Percentiles rank a stretch among this genome's conserved stretches.
These are phyloP conservation scores for Leucoraja ocellata DNA, from an alignment of 2,797 vertebrate species.

Conservation along the genomic window DNA sequence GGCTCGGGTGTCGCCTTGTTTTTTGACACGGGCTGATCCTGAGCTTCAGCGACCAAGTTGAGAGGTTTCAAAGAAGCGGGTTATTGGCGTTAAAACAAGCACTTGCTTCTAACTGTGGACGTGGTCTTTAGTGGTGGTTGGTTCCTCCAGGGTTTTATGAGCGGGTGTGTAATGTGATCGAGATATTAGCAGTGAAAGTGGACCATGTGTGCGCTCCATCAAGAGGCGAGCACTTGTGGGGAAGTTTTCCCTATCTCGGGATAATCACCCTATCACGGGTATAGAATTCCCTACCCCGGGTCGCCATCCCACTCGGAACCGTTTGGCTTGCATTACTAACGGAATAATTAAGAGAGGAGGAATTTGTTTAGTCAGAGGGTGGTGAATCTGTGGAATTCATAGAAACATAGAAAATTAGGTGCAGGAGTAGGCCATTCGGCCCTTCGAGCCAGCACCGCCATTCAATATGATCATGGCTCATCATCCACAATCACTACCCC, in stretches of 20 bases:
- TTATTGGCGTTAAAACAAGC: neutral
- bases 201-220: slow-evolving; percentile 14
- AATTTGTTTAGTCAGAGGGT: no score
- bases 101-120: neutral
- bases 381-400: no score
- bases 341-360: neutral
- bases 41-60: neutral
- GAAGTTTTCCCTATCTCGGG: neutral
- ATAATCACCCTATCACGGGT: neutral
- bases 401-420: no score
- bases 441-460: no score
- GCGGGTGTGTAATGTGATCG: neutral
- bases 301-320: neutral
- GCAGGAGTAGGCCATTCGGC: no score
- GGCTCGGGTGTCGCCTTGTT: slow-evolving; percentile 81
- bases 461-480: no score
- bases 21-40: slow-evolving; percentile 46
- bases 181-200: neutral
- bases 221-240: neutral
- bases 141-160: neutral
- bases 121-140: neutral
- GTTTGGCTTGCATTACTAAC: neutral
- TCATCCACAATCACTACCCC: no score
- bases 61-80: no score
- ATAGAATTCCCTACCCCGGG: neutral